These are phyloP conservation scores for Yasuhikotakia modesta DNA, from an alignment of 2,797 vertebrate genomes.

Conservation along the genomic window DNA sequence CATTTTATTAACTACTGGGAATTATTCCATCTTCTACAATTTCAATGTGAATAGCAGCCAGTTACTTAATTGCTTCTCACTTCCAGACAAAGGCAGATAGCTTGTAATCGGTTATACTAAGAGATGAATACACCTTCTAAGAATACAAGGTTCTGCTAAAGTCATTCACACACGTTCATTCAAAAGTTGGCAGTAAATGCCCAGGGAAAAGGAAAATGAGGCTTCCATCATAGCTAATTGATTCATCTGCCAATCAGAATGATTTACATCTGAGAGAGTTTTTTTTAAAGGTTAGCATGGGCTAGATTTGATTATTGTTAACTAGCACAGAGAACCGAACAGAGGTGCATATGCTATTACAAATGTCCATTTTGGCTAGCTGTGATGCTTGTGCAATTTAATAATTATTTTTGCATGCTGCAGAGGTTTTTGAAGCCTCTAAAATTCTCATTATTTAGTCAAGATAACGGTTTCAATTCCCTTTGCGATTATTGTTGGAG, in stretches of 20 bases:
- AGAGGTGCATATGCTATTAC: conserved; percentile 25
- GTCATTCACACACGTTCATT: conserved; percentile 12
- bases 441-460: conserved; percentile 33
- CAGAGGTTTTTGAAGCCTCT: conserved; percentile 17
- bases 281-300: conserved; percentile 30
- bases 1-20: conserved; percentile 57
- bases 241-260: conserved; percentile 55
- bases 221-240: conserved; percentile 47
- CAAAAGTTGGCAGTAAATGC: conserved; percentile 14
- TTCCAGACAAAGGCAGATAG: conserved; percentile 42
- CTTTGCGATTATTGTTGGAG: conserved; percentile 29
- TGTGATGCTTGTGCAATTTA: conserved; percentile 35
- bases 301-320: conserved; percentile 34
- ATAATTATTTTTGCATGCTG: conserved; percentile 36
- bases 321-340: neutral
- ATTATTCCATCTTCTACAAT: conserved; percentile 50
- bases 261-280: conserved; percentile 40
- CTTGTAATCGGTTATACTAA: conserved; percentile 52
- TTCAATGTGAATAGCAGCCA: conserved; percentile 45
- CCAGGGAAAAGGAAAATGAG: conserved; percentile 31
- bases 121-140: conserved; percentile 21
- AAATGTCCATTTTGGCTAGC: conserved; percentile 21
- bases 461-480: conserved; percentile 35
- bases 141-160: conserved; percentile 7
- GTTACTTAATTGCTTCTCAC: conserved; percentile 47